phyloP scores from a whole-genome alignment of 2,113 vertebrate genomes.

The Columba janthina region DNA sequence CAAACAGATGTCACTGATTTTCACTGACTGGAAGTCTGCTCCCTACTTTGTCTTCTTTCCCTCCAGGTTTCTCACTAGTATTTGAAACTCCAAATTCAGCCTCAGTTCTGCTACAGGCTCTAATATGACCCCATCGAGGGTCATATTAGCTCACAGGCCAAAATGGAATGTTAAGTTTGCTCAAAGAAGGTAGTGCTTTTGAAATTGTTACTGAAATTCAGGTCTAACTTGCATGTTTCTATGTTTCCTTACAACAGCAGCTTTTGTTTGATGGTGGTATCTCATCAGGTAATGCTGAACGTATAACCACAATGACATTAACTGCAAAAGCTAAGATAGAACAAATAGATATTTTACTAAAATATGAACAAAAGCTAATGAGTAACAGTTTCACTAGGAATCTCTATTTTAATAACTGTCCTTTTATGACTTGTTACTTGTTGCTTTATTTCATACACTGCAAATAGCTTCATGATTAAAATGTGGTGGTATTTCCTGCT shows the following conservation, averaged over 20 bases:
- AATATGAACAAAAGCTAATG: neutral
- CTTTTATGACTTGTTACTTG: neutral
- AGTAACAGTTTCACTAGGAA: neutral
- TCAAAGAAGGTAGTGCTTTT: neutral
- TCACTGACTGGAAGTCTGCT: no score
- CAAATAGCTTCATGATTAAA: neutral
- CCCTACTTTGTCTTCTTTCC: neutral
- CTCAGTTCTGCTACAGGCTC: neutral
- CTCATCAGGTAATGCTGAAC: neutral
- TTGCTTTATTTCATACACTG: neutral
- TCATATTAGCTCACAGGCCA: neutral
- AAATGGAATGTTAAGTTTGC: neutral
- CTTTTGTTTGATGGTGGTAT: neutral
- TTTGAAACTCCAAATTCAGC: neutral
- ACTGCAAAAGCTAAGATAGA: neutral
- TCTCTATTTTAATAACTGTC: neutral
- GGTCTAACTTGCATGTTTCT: neutral
- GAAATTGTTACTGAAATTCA: neutral
- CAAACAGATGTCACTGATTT: neutral
- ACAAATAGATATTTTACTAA: neutral
- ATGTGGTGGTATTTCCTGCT: neutral
- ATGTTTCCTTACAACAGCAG: neutral
- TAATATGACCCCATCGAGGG: neutral
- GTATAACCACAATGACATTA: neutral
- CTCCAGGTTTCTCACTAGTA: neutral